Percentiles rank a stretch among this genome's conserved stretches.
phyloP scores from a whole-genome alignment of 2,888 invertebrate genomes.

The Molanna angustata region DNA sequence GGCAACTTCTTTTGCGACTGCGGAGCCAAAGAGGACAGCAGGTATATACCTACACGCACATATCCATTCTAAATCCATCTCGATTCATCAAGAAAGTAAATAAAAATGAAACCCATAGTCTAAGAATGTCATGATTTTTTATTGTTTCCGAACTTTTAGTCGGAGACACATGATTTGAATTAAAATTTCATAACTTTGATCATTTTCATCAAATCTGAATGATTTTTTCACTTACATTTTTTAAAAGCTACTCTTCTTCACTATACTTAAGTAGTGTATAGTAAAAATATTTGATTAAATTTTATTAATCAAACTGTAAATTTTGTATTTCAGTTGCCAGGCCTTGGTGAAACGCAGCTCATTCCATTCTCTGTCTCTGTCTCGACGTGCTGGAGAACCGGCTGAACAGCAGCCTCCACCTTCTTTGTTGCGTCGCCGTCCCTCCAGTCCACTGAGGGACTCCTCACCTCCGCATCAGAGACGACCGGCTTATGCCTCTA shows the following conservation, averaged over 20 bases:
- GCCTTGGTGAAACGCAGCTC: slow-evolving; percentile 45
- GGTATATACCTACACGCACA: slow-evolving; percentile 41
- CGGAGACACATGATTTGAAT: too few relatives aligned
- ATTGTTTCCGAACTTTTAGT: too few relatives aligned
- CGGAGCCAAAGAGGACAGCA: slow-evolving; percentile 87
- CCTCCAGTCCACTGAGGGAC: slow-evolving; percentile 47
- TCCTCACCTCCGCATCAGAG: slow-evolving; percentile 39
- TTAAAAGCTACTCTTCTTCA: too few relatives aligned
- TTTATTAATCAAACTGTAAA: background rate
- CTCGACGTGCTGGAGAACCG: slow-evolving; percentile 39
- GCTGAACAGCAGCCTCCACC: slow-evolving; percentile 47
- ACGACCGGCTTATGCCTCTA: slow-evolving; percentile 41
- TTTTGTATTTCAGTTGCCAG: slow-evolving; percentile 43
- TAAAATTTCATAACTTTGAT: too few relatives aligned
- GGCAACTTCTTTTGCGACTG: slow-evolving; percentile 99
- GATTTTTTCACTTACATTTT: too few relatives aligned
- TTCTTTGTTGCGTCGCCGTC: slow-evolving; percentile 48
- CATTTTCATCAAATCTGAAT: too few relatives aligned
- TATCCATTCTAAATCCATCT: too few relatives aligned
- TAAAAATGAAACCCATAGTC: too few relatives aligned
- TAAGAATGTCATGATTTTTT: too few relatives aligned
- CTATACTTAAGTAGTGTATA: too few relatives aligned
- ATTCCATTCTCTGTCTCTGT: slow-evolving; percentile 44
- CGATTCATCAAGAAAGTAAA: too few relatives aligned
- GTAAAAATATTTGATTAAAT: background rate